These are phyloP conservation scores for Hanleya hanleyi DNA, from an alignment of 2,888 invertebrate species.

Conservation along the genomic window DNA sequence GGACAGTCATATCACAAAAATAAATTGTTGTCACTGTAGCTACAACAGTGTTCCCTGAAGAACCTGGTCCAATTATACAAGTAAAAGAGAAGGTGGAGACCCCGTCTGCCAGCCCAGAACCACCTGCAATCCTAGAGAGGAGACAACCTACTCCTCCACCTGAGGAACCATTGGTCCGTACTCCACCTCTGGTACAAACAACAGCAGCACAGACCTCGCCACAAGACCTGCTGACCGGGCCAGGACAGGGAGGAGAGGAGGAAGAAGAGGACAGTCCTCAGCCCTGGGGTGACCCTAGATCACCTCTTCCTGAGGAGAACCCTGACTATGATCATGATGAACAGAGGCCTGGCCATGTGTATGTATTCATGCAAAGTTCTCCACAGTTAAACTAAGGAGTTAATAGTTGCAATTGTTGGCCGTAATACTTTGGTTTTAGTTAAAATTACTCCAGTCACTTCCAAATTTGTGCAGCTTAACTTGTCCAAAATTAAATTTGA, in stretches of 20 bases:
- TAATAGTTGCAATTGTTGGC: too few species aligned
- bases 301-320: slow-evolving; percentile 38
- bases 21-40: neutral
- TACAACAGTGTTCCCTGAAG: neutral
- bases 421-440: too few species aligned
- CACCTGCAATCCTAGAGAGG: slow-evolving; percentile 37
- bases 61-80: slow-evolving; percentile 31
- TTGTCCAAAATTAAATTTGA: too few species aligned
- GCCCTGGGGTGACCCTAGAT: slow-evolving; percentile 40
- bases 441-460: too few species aligned
- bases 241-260: slow-evolving; percentile 26
- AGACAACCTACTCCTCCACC: slow-evolving; percentile 7
- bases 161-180: slow-evolving; percentile 17
- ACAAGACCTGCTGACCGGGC: slow-evolving; percentile 23
- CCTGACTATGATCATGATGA: slow-evolving; percentile 22
- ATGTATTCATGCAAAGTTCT: too few species aligned
- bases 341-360: too few species aligned
- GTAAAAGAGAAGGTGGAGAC: slow-evolving; percentile 48
- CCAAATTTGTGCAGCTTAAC: too few species aligned
- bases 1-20: too few species aligned
- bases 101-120: slow-evolving; percentile 51
- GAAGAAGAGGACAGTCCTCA: slow-evolving; percentile 27
- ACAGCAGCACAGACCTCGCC: slow-evolving; percentile 18
- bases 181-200: neutral
- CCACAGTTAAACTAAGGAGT: too few species aligned